A percentile compares a stretch with the other conserved stretches of the same genome.
Conservation (phyloP, 2,113 vertebrate species). For the Sander vitreus region DNA sequence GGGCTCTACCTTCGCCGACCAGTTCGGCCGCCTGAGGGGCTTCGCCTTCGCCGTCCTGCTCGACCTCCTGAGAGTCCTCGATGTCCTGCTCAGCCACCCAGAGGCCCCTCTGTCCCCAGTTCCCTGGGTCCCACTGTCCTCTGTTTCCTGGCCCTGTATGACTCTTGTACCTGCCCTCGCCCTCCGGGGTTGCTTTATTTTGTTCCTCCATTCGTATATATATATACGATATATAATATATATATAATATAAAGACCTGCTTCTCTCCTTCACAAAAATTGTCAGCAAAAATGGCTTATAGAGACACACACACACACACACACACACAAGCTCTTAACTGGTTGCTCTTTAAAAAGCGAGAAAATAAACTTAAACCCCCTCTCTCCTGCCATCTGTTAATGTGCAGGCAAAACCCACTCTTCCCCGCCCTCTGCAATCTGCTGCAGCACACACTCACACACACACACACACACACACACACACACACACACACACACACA, state of each 20-base stretch:
- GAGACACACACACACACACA: neutral
- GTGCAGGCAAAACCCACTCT: conserved; percentile 67
- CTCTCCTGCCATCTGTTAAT: conserved; percentile 74
- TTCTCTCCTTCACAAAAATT: conserved; percentile 17
- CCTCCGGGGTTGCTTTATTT: too few species aligned
- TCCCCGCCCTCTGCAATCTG: conserved; percentile 74
- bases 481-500: conserved; percentile 21
- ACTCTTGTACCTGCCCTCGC: too few species aligned
- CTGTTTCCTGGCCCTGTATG: too few species aligned
- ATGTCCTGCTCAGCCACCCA: too few species aligned
- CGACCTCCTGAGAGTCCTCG: too few species aligned
- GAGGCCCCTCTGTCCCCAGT: too few species aligned
- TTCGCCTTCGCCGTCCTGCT: too few species aligned
- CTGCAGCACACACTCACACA: conserved; percentile 42
- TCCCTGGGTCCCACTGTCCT: too few species aligned
- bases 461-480: conserved; percentile 5
- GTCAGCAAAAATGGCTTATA: neutral
- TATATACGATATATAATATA: too few species aligned
- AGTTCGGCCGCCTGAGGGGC: too few species aligned
- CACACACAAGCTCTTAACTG: conserved; percentile 33
- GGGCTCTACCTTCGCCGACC: too few species aligned
- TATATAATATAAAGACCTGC: conserved; percentile 25
- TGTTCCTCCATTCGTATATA: too few species aligned
- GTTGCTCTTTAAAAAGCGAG: conserved; percentile 67
- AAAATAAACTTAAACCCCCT: conserved; percentile 68